Base-by-base conservation (phyloP, 2,113 vertebrate genomes). In the Dicentrarchus labrax region DNA sequence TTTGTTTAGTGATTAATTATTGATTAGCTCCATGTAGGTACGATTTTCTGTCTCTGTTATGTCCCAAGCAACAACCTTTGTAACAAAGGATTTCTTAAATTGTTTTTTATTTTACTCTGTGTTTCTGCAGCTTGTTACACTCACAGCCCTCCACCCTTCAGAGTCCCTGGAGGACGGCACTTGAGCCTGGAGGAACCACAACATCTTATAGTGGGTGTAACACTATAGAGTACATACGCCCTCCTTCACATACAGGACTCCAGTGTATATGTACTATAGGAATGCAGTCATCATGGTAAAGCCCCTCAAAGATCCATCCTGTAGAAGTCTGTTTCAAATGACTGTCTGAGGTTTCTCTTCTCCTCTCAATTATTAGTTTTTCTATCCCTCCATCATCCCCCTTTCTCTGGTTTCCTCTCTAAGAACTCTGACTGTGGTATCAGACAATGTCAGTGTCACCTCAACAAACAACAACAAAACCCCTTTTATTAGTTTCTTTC, bases 121-220 rank as follows among this genome's bases (percentile, higher is more conserved):
- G 56, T 67, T 59, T 30, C 69, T 77, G 81, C 72, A 77, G 67
- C 54, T 80, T 4, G n/a, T 67, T 75, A 13, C 17, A 3, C 59
- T 48, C 24, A 2, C 68, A 53, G 72, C 6, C 62, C 82, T 84
- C 82, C 86, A 70, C 82, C 69, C 73, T 41, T 22, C 60, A 6
- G 41, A 13, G 43, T 76, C 81, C 67, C 76, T 10, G 50, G 78
- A 66, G 67, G 67, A 45, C 75, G 41, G 7, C 21, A 57, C 30
- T 4, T 19, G 12, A 70, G 75, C 69, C 54, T 54, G 75, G 10
- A 59, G 57, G 45, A 76, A 48, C 41, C 21, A 16, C 69, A 24
- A 7, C n/a, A 30, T 77, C 45, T 53, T 38, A 60, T 13, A 45
- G 60, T 16, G 72, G 72, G 78, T 72, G 51, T 50, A 38, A 59